phyloP scores from a whole-genome alignment of 2,888 invertebrate species.

The Zhuqinia jingwanae region DNA sequence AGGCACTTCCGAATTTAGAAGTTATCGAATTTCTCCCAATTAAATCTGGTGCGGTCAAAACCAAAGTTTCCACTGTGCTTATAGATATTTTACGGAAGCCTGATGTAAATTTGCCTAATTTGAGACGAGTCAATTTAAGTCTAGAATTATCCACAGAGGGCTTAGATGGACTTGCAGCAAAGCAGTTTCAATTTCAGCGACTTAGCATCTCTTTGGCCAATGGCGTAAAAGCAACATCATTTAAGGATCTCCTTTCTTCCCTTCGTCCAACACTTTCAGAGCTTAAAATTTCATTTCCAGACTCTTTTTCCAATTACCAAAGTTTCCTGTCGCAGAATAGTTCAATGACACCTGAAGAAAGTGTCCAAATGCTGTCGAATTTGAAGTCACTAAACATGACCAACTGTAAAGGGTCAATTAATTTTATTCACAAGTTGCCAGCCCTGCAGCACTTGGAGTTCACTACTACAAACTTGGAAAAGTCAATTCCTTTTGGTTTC shows the following conservation, averaged over 20 bases:
- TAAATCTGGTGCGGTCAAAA: constrained; percentile 27
- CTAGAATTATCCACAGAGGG: constrained; percentile 60
- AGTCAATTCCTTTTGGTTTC: constrained; percentile 58
- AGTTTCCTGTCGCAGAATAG: constrained; percentile 32
- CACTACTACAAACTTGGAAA: constrained; percentile 33
- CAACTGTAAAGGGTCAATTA: constrained; percentile 67
- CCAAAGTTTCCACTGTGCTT: constrained; percentile 50
- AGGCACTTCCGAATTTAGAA: constrained; percentile 69
- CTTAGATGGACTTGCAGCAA: constrained; percentile 52
- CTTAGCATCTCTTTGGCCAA: constrained; percentile 46
- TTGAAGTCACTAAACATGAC: constrained; percentile 57
- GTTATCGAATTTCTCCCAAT: constrained; percentile 51
- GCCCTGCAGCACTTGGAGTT: constrained; percentile 37
- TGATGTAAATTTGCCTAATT: constrained; percentile 42
- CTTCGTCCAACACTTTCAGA: constrained; percentile 54
- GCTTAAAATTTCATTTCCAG: constrained; percentile 65
- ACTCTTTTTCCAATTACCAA: constrained; percentile 53
- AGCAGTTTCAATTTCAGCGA: constrained; percentile 55
- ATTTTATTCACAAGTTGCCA: constrained; percentile 65
- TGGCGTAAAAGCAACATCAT: constrained; percentile 55
- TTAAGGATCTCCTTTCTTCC: constrained; percentile 61
- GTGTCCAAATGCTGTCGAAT: constrained; percentile 49
- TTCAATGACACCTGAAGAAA: constrained; percentile 58
- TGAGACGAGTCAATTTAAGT: constrained; percentile 56
- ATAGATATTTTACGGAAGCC: constrained; percentile 50